phyloP scores from a whole-genome alignment of 1,140 invertebrate species.

The Olivierus martensii region DNA sequence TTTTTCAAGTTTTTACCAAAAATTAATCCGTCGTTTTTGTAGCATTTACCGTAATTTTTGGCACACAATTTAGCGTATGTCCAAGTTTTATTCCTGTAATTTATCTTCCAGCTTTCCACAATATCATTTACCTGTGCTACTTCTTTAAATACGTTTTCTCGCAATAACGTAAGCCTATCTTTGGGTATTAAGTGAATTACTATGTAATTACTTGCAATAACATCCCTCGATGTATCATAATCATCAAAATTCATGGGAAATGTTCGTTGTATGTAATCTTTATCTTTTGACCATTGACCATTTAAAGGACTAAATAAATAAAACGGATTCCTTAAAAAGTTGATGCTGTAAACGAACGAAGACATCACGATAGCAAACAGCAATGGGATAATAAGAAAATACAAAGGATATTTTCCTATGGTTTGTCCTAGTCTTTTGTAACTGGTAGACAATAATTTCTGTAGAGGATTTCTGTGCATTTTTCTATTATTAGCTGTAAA shows the following conservation, averaged over 20 bases:
- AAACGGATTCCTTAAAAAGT: conserved; percentile 80
- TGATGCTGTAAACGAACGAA: conserved; percentile 67
- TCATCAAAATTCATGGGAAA: conserved; percentile 16
- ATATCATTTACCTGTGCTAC: conserved; percentile 54
- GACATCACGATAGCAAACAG: conserved; percentile 61
- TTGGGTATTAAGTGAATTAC: conserved; percentile 67
- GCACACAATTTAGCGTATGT: conserved; percentile 64
- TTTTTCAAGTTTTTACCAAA: conserved; percentile 60
- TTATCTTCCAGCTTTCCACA: conserved; percentile 55
- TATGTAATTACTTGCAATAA: conserved; percentile 71
- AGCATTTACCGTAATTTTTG: conserved; percentile 62
- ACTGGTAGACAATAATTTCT: conserved; percentile 35
- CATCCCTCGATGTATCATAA: conserved; percentile 39
- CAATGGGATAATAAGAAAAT: conserved; percentile 72
- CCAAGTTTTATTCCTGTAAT: conserved; percentile 6
- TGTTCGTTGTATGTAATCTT: conserved; percentile 50
- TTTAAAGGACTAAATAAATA: conserved; percentile 80
- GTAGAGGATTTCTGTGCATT: no score
- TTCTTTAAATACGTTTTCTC: conserved; percentile 60
- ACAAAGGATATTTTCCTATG: conserved; percentile 65
- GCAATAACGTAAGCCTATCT: conserved; percentile 61
- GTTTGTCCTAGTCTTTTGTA: conserved; percentile 65
- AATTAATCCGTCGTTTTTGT: conserved; percentile 67
- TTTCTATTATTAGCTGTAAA: no score
- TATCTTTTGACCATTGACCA: conserved; percentile 52